These are phyloP conservation scores for Hemibagrus guttatus DNA, from an alignment of 2,797 vertebrate genomes.

Conservation along the genomic window DNA sequence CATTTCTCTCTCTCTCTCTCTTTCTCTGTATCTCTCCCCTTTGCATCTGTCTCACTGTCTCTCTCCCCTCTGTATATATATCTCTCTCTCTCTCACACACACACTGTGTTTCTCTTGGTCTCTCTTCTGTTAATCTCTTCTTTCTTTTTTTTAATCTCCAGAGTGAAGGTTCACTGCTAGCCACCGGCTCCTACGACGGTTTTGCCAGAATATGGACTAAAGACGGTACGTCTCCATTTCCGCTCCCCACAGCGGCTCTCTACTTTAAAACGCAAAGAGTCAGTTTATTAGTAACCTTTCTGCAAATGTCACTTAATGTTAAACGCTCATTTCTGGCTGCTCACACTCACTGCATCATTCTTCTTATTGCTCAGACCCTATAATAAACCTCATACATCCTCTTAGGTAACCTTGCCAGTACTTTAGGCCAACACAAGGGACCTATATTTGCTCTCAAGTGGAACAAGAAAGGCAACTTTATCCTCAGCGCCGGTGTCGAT, in stretches of 20 bases:
- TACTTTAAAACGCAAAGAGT: background rate
- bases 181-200: constrained; percentile 96
- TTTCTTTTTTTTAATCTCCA: constrained; percentile 62
- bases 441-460: constrained; percentile 99
- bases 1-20: constrained; percentile 23
- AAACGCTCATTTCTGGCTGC: background rate
- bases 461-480: constrained; percentile 99
- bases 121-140: background rate
- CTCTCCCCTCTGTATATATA: background rate
- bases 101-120: too few relatives aligned
- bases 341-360: too few relatives aligned
- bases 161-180: constrained; percentile 97
- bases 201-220: constrained; percentile 99
- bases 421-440: constrained; percentile 98
- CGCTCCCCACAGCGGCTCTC: background rate
- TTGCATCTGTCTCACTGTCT: background rate
- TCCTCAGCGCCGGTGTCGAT: constrained; percentile 98
- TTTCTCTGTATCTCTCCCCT: background rate
- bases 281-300: background rate
- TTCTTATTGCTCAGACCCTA: background rate
- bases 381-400: background rate
- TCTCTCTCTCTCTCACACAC: background rate
- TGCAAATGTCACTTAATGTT: background rate
- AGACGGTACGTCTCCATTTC: constrained; percentile 80
- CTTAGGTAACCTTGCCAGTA: constrained; percentile 96